phyloP scores from a whole-genome alignment of 92 coral and sea anemone genomes.

The Porites divaricata region DNA sequence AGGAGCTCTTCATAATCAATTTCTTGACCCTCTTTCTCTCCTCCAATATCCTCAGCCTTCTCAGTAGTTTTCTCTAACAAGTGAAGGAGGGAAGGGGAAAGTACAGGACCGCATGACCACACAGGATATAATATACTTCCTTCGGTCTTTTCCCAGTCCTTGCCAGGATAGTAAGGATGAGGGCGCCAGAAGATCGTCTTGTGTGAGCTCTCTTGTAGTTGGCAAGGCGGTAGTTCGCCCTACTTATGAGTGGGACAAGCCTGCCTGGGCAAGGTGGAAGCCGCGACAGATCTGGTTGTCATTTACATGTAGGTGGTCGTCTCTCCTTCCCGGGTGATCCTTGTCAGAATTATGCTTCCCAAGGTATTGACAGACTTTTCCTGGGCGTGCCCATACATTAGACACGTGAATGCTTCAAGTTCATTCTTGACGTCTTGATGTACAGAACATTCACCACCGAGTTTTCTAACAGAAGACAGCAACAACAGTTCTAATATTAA shows the following conservation, averaged over 20 bases:
- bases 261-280: constrained; percentile 35
- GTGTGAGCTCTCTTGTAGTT: constrained; percentile 30
- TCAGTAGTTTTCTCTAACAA: no score
- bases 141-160: not conserved
- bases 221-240: constrained; percentile 44
- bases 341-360: not conserved
- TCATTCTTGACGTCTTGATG: constrained; percentile 13
- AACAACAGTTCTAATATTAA: no score
- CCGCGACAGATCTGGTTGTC: constrained; percentile 26
- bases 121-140: not conserved
- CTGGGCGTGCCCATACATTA: constrained; percentile 35
- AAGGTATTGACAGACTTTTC: not conserved
- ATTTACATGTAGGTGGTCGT: not conserved
- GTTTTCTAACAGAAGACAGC: not conserved
- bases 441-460: not conserved
- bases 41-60: no score
- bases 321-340: constrained; percentile 38
- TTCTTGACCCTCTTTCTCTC: no score
- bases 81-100: no score
- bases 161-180: not conserved
- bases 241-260: constrained; percentile 30
- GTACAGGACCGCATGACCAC: no score
- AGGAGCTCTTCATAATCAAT: not conserved
- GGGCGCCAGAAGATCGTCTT: constrained; percentile 49
- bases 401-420: constrained; percentile 53